A percentile compares a stretch with the other conserved stretches of the same genome.
Conservation (phyloP, 2,113 vertebrate genomes). For the Pandion haliaetus region DNA sequence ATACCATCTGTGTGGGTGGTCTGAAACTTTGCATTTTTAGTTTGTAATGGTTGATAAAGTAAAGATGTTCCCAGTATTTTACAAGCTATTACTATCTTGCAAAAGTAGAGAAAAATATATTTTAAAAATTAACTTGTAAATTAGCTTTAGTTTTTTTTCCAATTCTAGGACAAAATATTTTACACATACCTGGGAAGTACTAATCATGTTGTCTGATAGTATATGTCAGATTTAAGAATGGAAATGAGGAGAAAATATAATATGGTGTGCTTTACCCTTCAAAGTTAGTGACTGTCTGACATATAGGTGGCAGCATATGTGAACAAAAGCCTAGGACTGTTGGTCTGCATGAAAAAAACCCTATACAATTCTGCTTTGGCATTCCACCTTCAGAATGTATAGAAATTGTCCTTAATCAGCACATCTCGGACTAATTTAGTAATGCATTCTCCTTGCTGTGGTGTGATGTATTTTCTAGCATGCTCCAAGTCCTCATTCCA, state of each 20-base stretch:
- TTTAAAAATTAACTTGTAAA: background rate
- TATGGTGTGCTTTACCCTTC: background rate
- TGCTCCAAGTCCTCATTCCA: background rate
- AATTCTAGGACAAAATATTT: background rate
- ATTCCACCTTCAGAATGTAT: background rate
- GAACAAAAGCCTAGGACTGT: background rate
- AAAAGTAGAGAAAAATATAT: background rate
- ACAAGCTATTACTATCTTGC: background rate
- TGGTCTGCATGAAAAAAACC: background rate
- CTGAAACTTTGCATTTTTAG: background rate
- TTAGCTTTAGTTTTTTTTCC: background rate
- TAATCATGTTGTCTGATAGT: background rate
- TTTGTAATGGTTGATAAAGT: background rate
- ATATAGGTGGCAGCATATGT: background rate
- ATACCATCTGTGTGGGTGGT: slow-evolving; percentile 15
- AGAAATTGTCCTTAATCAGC: background rate
- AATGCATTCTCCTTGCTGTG: background rate
- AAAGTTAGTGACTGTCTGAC: background rate
- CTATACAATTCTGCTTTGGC: background rate
- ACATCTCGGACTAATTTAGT: background rate
- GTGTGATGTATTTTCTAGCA: background rate
- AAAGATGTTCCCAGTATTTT: background rate
- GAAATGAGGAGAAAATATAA: background rate
- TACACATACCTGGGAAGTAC: background rate
- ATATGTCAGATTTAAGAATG: background rate